phyloP scores from a whole-genome alignment of 2,113 vertebrate species.

The Amphiprion percula region DNA sequence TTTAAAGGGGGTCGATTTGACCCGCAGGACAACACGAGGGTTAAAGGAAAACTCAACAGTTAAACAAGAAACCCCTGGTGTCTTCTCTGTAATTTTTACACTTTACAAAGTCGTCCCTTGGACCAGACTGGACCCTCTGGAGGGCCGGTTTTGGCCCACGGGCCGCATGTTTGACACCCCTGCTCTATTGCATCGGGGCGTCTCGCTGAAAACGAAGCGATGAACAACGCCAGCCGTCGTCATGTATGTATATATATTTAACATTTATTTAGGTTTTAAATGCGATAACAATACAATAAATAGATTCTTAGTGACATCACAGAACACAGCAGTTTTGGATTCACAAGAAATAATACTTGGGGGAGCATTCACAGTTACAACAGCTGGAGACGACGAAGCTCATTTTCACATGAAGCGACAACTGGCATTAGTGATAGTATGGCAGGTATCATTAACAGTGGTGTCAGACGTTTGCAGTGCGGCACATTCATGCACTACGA shows the following conservation, averaged over 20 bases:
- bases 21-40: too few species aligned
- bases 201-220: too few species aligned
- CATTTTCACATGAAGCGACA: constrained; percentile 69
- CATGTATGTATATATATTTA: constrained; percentile 38
- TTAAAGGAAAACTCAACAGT: too few species aligned
- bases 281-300: constrained; percentile 82
- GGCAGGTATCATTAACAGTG: constrained; percentile 45
- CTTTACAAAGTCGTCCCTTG: too few species aligned
- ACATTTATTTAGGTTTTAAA: constrained; percentile 80
- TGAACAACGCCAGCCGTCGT: neutral
- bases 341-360: constrained; percentile 78
- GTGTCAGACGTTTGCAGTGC: constrained; percentile 42
- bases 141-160: too few species aligned
- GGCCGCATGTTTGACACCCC: too few species aligned
- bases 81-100: too few species aligned
- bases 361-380: constrained; percentile 78
- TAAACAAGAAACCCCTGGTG: too few species aligned
- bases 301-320: constrained; percentile 76
- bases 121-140: too few species aligned
- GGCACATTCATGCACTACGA: constrained; percentile 68
- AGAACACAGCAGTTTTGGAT: constrained; percentile 77
- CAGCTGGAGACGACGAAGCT: constrained; percentile 56
- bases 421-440: constrained; percentile 48
- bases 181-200: too few species aligned
- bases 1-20: too few species aligned